Base-by-base conservation (phyloP, 2,888 invertebrate species). In the Chirona hameri region DNA sequence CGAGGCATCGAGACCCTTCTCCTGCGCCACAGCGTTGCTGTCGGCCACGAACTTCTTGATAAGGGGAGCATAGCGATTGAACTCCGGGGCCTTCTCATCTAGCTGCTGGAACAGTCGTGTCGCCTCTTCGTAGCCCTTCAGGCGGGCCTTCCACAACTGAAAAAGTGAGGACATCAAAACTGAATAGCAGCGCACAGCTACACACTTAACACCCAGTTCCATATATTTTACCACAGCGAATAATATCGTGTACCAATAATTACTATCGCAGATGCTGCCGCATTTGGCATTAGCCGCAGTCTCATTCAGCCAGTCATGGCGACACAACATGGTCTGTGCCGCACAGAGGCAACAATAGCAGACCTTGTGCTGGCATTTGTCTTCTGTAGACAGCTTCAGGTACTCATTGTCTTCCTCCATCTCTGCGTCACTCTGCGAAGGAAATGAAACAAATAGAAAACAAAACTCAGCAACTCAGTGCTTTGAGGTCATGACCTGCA, bases 41-140 rank as follows among this genome's bases (percentile, higher is more conserved):
- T 99, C 98, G 0, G 92, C 90, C 0, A 97, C 97, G 91, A 98
- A 97, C 89, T 98, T 98, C 88, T 97, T 97, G 60, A 99, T 92
- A 80, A 97, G 90, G 15, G 95, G 95, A 21, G 95, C 89, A 89
- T 93, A 99, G 89, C 96, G 97, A 86, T 92, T 93, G 92, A 97
- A 98, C 88, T 98, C 98, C 0, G 95, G 93, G 69, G 96, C 95
- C 88, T 98, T 98, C 87, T 97, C 97, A 89, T 97, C 96, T 87
- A 88, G 85, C 46, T 85, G 84, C 55, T 84, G 83, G 88, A 98
- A 98, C 27, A 95, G 90, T 88, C 96, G 97, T 14, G 93, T 92
- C 0, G 96, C 94, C 88, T 97, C 97, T 88, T 98, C 97, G 86
- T 98, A 99, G 0, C 98, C 99, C 85, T 93, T 93, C 2, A 97